Percentiles rank a stretch among this genome's conserved stretches.
Conservation (phyloP, 2,797 vertebrate species). For the Knipowitschia caucasica region DNA sequence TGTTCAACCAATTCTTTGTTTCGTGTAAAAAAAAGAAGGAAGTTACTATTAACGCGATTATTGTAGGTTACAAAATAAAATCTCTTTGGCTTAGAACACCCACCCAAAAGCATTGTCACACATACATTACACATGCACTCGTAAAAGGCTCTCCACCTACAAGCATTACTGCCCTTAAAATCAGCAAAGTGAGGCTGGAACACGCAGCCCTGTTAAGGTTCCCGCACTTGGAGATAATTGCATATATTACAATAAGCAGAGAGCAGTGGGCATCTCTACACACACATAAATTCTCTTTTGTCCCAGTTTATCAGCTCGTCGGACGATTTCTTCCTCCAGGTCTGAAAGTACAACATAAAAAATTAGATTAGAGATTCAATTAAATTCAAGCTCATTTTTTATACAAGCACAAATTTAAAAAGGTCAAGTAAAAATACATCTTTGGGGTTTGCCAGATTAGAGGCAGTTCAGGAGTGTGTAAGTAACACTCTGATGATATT, state of each 20-base stretch:
- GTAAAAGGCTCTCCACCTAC: conserved; percentile 63
- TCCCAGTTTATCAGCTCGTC: conserved; percentile 20
- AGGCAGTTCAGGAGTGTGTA: too few species aligned
- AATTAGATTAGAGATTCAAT: too few species aligned
- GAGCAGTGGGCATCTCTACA: conserved; percentile 42
- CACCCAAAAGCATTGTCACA: conserved; percentile 67
- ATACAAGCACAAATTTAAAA: too few species aligned
- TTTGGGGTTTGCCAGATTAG: too few species aligned
- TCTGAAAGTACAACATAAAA: conserved; percentile 11
- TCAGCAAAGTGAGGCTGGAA: conserved; percentile 62
- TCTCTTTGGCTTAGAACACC: conserved; percentile 81
- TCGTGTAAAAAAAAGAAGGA: conserved; percentile 32
- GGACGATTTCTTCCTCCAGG: conserved; percentile 10
- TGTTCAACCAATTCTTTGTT: conserved; percentile 44
- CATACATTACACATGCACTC: conserved; percentile 28
- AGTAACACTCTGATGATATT: too few species aligned
- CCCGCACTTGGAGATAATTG: conserved; percentile 68
- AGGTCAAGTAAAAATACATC: too few species aligned
- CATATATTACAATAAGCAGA: conserved; percentile 72
- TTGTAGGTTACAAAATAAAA: conserved; percentile 77
- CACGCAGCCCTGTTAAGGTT: conserved; percentile 73
- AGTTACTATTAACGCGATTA: conserved; percentile 71
- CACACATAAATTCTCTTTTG: conserved; percentile 27
- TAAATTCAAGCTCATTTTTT: too few species aligned
- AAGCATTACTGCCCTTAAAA: conserved; percentile 53